Evolutionary conservation across 1,140 invertebrate species (phyloP), one percentile per base, ranked within the genome.

Genomic region (Aphidius gifuensis): DNA sequence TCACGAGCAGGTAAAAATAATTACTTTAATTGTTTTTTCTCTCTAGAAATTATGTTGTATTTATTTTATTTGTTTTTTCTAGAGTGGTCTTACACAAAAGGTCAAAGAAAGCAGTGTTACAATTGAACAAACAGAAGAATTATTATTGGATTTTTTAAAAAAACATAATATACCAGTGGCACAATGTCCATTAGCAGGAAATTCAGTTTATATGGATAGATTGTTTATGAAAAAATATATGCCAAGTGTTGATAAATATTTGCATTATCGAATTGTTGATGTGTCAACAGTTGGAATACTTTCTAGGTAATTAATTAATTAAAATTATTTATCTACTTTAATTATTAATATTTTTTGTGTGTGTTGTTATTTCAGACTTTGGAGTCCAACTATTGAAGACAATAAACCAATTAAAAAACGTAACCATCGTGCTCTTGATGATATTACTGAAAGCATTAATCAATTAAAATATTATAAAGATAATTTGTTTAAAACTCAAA

Each of bases 251-350:
- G 73, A 91, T 71, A 71, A 88, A 9, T 92, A 95, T 78, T 81
- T 98, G 60, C 94, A 98, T 79, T 97, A 98, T 80, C 85, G 96
- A 71, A 90, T 94, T 32, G 88, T 98, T 57, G 96, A 99, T 86
- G 94, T 97, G 5, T 93, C 90, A 43, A 86, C 90, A 4, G 80
- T 98, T 2, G 97, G 97, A 78, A 95, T 97, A 81, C 71, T 98
- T 32, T 80, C 79, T 50, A 85, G 77, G 85, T 85, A 79, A 68
- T 43, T 54, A 11, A 45, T n/a, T 16, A 59, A 45, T 53, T 50
- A 48, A 39, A 42, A 38, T 6, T n/a, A 6, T 58, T 23, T 5
- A 53, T 40, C 57, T 60, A 60, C 53, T 57, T 9, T 53, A 51
- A 51, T 53, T 11, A 58, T 43, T 58, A 53, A 38, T 49, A 43